Conservation (phyloP, 2,797 vertebrate species). For the Gouania willdenowi region DNA sequence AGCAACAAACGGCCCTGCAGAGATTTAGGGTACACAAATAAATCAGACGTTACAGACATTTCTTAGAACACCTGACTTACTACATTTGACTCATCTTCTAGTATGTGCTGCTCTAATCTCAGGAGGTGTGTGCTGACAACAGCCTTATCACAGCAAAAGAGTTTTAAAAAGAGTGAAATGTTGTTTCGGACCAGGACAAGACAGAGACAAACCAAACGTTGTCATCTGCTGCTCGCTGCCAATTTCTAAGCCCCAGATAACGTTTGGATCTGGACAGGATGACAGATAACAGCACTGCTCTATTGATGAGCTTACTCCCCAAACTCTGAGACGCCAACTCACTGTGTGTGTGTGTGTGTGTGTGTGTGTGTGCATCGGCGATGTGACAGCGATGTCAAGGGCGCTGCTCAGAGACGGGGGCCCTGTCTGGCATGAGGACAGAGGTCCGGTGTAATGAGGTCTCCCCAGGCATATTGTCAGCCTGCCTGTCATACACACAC, state of each 20-base stretch:
- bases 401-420: constrained; percentile 2
- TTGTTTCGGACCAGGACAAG: neutral
- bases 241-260: constrained; percentile 12
- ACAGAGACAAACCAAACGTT: constrained; percentile 17
- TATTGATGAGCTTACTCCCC: constrained; percentile 31
- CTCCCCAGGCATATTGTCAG: constrained; percentile 33
- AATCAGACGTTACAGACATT: too few species aligned
- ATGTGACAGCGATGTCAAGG: constrained; percentile 47
- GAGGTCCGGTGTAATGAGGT: constrained; percentile 32
- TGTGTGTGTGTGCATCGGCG: constrained; percentile 2
- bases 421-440: constrained; percentile 18
- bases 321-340: constrained; percentile 29
- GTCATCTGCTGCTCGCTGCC: constrained; percentile 11
- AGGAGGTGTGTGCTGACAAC: too few species aligned
- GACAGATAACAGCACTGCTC: constrained; percentile 16
- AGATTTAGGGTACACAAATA: too few species aligned
- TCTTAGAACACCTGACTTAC: too few species aligned
- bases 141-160: too few species aligned
- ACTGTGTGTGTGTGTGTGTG: constrained; percentile 2
- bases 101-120: too few species aligned
- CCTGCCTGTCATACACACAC: constrained; percentile 26
- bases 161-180: neutral
- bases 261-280: constrained; percentile 18
- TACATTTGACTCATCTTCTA: too few species aligned
- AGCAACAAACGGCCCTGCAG: too few species aligned